Evolutionary conservation across 35 echinoderm and acorn worm genomes (phyloP), one percentile per base, ranked within the genome.

Genomic region (Diadema setosum): DNA sequence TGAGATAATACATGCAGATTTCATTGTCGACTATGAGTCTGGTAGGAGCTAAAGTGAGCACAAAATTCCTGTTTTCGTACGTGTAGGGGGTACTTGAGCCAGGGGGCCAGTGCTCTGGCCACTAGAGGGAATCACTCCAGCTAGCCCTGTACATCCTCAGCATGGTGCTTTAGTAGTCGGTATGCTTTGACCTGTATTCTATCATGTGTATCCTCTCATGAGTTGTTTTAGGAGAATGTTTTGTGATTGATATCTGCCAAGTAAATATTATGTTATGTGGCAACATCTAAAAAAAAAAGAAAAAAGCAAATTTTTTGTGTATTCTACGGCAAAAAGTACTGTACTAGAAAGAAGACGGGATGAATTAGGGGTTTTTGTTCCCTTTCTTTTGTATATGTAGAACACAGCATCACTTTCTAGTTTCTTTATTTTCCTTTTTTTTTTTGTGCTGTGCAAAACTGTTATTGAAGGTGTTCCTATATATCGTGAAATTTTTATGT

Each of bases 311-410:
- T 16, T 15, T 21, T 36, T 78, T 16, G 37, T 78, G 73, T 78
- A 78, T 78, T 78, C 73, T 78, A 78, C 44, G 73, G 73, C 73
- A 78, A 78, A n/a, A 78, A 78, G 73, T 78, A 78, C 73, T 78
- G 73, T 78, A 78, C n/a, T 36, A 16, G 39, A 44, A 42, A 26
- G 25, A 44, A 78, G 39, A 78, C 27, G 44, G 18, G 73, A 44
- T 24, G n/a, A 42, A 42, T 14, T 78, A 42, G 73, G 35, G 11
- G 9, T 44, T 78, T 78, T 78, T 76, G 12, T 76, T 15, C 40
- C 24, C 24, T 41, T 41, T 67, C 27, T 78, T 78, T 78, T 78
- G 73, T 78, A 78, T 41, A 44, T 78, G 35, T 78, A 78, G 73
- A 78, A 78, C 73, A 78, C 73, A 78, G 73, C 73, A 78, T 78